These are phyloP conservation scores for Podarcis cretensis DNA, from an alignment of 2,113 vertebrate genomes.

Conservation along the genomic window DNA sequence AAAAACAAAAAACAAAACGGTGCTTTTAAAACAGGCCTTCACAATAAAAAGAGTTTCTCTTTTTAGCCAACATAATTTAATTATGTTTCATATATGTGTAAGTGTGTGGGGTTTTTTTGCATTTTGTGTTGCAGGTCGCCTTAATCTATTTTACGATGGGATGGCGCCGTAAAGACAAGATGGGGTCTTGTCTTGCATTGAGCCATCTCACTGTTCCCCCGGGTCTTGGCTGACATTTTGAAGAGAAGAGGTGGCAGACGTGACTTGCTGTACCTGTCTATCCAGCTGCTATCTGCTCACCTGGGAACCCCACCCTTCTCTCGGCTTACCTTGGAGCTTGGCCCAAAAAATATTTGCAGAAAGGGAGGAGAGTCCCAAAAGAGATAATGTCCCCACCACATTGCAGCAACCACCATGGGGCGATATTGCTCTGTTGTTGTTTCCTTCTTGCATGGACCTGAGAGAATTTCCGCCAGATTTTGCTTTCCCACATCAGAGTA, in stretches of 20 bases:
- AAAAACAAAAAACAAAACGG: no score
- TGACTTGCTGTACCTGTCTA: not conserved
- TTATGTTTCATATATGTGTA: no score
- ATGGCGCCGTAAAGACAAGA: no score
- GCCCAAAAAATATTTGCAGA: not conserved
- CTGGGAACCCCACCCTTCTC: not conserved
- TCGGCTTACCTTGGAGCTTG: not conserved
- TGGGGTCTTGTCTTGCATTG: not conserved
- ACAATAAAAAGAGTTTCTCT: no score
- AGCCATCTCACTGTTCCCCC: no score
- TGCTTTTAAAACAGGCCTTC: no score
- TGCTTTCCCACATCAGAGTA: no score
- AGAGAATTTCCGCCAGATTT: no score
- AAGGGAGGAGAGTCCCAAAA: not conserved
- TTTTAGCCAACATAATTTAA: no score
- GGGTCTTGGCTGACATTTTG: not conserved
- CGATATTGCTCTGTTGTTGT: not conserved
- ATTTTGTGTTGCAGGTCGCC: no score
- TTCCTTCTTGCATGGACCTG: accelerated
- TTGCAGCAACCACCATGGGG: not conserved
- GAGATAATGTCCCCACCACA: not conserved
- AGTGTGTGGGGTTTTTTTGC: no score
- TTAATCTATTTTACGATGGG: not conserved
- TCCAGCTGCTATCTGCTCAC: not conserved
- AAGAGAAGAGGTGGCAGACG: not conserved